Base-by-base conservation (phyloP, 64 coral and sea anemone species). In the Montipora sp. region DNA sequence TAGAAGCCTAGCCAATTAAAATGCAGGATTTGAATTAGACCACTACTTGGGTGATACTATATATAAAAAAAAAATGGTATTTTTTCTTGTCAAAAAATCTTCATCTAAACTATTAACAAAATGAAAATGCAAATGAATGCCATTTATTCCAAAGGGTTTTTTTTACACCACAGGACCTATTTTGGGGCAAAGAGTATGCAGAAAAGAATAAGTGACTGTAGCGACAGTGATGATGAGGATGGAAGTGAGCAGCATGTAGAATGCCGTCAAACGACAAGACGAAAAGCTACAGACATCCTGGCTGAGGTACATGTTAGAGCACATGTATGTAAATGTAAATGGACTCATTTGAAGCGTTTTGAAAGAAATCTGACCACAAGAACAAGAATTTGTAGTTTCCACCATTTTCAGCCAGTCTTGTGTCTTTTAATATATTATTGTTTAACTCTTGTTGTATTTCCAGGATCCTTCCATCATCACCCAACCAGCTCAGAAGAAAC, bases 231-330 rank as follows among this genome's bases (percentile, higher is more conserved):
- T 19, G 92, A 67, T 91, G 89, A 89, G 79, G 78, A 77, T 77
- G 5, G 8, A 49, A 47, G 76, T 22, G 77, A 47, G 65, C 16
- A 88, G 15, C 47, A 73, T 22, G 20, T 43, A 81, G 65, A 77
- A 48, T 27, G 50, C 13, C 15, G 7, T 0, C 46, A 87, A 88
- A 36, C 86, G 9, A 47, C 47, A 60, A 59, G n/a, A 75, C 94
- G 89, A 86, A 83, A 90, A 90, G 92, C 98, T 4, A 99, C 98
- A 85, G 98, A 99, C 84, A 90, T 99, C n/a, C 89, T 99, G 55
- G 91, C 94, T 73, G 92, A 96, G 98, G 98, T 99, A 65, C 79
- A 8, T 0, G 13, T 12, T 63, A 4, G 14, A 12, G 36, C 2
- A 36, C 36, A 36, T 36, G 36, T 36, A 36, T 36, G 36, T 36